Evolutionary conservation across 2,113 vertebrate species (phyloP).

Genomic region (Cochlearius cochlearius): DNA sequence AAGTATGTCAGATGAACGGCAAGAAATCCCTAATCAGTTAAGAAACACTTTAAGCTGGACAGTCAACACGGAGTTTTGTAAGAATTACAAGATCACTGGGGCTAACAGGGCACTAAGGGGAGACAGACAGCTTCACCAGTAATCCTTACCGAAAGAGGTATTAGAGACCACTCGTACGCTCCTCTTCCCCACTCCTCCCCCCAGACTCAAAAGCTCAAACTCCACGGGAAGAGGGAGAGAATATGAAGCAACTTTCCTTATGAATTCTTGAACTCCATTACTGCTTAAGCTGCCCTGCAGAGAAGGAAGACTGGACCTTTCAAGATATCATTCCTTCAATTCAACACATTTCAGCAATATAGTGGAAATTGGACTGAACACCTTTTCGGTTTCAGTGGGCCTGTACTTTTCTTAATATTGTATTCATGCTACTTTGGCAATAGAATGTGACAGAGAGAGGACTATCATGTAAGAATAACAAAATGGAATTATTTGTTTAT

Average conservation of each 20-base stretch:
- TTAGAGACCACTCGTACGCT: background rate
- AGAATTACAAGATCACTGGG: background rate
- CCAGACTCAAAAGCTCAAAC: background rate
- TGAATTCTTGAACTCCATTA: background rate
- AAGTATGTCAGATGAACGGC: background rate
- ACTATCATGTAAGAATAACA: background rate
- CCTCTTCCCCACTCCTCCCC: background rate
- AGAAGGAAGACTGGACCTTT: background rate
- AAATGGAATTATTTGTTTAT: background rate
- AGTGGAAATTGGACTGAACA: background rate
- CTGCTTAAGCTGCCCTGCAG: background rate
- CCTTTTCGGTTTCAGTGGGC: background rate
- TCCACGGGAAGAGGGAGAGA: background rate
- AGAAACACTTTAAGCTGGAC: background rate
- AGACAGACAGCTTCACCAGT: background rate
- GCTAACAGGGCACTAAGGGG: background rate
- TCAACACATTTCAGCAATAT: background rate
- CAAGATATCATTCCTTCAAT: background rate
- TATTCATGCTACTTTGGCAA: background rate
- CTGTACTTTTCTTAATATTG: background rate
- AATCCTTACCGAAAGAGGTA: background rate
- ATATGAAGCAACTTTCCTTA: background rate
- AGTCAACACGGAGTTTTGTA: background rate
- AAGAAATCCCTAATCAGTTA: background rate
- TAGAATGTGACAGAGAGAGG: background rate